Base-by-base conservation (phyloP, 2,113 vertebrate genomes). In the Brachyhypopomus occidentalis region DNA sequence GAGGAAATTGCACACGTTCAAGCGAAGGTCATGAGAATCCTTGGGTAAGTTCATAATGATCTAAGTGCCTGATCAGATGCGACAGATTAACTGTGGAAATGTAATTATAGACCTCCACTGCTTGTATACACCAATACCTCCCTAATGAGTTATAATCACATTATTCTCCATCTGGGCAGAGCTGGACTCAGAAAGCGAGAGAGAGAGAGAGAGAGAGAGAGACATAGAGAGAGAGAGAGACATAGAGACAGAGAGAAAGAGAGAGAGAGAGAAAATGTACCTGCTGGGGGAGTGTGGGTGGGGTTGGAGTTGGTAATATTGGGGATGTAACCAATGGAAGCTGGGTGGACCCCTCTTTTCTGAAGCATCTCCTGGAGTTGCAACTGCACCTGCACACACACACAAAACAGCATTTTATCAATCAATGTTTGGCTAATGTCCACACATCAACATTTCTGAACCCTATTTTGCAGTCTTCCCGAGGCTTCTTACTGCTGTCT, bases 311-410 rank as follows among this genome's bases (percentile, higher is more conserved):
- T 92, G 79, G 94, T 95, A 84, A 95, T 91, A 45, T 95, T 95
- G 0, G 91, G 93, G 89, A 92, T 93, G 82, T 95, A 95, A 83
- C 95, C 93, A 72, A 94, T 91, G 64, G 95, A 93, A 1, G 94
- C 93, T 0, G 94, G 82, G 1, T 95, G 94, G 79, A 96, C 94
- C 75, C 95, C 95, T 87, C 94, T 89, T 90, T 98, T 96, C 81
- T 95, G 94, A 0, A 95, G 96, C 95, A 72, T 95, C 95, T 95
- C 92, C 85, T 96, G 96, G 55, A 99, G 93, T 85, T 97, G 97
- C 16, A 97, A 92, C 92, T 98, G 95, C 89, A 95, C 88, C 93
- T 94, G 80, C 36, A 70, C 48, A 82, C 73, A 84, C 7, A 82
- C 62, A 82, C 48, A 52, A 41, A 52, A 12, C 45, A 52, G 45